Evolutionary conservation across 2,113 vertebrate genomes (phyloP).

Genomic region (Enhydra lutris): DNA sequence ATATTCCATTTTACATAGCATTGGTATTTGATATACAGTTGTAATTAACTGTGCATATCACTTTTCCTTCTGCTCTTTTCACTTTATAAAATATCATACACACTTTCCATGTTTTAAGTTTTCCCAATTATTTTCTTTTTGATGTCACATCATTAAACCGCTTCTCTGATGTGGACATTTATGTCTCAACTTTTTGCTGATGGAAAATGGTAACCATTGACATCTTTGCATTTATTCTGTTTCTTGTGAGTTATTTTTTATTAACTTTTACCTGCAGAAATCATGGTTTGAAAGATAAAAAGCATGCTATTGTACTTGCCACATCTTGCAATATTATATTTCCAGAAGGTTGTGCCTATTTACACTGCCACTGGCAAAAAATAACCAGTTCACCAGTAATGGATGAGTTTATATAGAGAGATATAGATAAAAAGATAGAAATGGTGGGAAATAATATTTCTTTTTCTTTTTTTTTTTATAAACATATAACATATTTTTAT

Average conservation of each 20-base stretch:
- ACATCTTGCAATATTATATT: neutral
- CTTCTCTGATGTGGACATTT: neutral
- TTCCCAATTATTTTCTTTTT: slow-evolving; percentile 23
- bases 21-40: neutral
- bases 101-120: neutral
- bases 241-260: neutral
- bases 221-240: neutral
- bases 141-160: neutral
- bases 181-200: neutral
- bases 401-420: neutral
- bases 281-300: neutral
- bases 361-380: neutral
- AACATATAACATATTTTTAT: too few species aligned
- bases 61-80: neutral
- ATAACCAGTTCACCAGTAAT: neutral
- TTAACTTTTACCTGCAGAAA: neutral
- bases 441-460: neutral
- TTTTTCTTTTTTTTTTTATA: too few species aligned
- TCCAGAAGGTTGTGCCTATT: neutral
- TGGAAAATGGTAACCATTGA: neutral
- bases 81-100: neutral
- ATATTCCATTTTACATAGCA: neutral
- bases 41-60: neutral
- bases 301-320: neutral
- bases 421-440: neutral